Conservation (phyloP, 2,797 vertebrate genomes). For the Thunnus albacares region DNA sequence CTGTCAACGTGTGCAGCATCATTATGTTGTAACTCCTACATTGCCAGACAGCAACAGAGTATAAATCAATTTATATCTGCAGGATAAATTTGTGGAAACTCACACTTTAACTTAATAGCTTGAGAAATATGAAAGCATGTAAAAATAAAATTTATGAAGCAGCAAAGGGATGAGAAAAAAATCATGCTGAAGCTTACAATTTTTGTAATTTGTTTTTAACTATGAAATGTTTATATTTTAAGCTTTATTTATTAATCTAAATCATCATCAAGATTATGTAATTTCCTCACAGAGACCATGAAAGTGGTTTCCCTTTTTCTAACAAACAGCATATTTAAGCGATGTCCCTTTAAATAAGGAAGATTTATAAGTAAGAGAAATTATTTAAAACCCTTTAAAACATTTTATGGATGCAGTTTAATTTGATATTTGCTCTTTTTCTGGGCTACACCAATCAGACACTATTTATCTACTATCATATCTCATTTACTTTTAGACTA, state of each 20-base stretch:
- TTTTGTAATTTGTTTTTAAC: too few relatives aligned
- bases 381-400: not conserved
- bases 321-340: not conserved
- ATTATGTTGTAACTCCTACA: not conserved
- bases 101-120: not conserved
- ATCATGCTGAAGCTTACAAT: not conserved
- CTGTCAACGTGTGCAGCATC: not conserved
- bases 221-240: too few relatives aligned
- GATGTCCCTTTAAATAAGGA: not conserved
- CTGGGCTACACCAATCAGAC: not conserved
- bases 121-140: not conserved
- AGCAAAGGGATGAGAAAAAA: not conserved
- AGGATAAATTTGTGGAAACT: not conserved
- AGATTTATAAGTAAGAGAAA: not conserved
- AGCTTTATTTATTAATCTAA: not conserved
- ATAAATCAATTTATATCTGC: not conserved
- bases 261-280: not conserved
- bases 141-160: not conserved
- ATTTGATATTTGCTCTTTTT: not conserved
- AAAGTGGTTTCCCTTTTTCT: not conserved
- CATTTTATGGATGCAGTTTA: not conserved
- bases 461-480: not conserved
- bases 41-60: not conserved
- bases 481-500: not conserved
- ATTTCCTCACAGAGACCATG: not conserved